Evolutionary conservation across 2,113 vertebrate genomes (phyloP).

Genomic region (Trematocara unimaculatum): DNA sequence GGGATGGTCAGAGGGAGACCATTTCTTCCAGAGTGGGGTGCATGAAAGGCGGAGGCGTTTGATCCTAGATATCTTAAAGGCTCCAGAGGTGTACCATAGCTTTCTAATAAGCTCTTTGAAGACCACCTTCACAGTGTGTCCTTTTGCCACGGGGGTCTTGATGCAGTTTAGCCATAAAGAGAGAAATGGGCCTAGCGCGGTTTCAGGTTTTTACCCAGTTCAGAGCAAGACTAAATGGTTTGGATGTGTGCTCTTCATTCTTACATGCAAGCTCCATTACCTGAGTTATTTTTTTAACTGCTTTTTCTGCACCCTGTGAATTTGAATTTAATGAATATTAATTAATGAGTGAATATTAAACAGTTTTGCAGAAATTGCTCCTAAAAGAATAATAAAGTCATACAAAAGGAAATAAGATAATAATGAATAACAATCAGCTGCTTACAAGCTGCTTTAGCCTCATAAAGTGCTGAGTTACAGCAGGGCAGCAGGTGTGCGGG

Average conservation of each 20-base stretch:
- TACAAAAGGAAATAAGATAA: background rate
- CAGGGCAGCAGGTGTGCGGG: background rate
- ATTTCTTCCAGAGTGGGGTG: slow-evolving; percentile 19
- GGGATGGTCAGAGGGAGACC: background rate
- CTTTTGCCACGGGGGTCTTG: slow-evolving; percentile 7
- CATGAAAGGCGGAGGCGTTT: slow-evolving; percentile 46
- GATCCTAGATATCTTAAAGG: slow-evolving; percentile 65
- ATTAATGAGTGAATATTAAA: background rate
- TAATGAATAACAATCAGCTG: background rate
- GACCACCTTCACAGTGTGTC: slow-evolving; percentile 44
- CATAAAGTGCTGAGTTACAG: background rate
- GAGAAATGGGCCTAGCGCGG: background rate
- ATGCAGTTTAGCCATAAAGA: slow-evolving; percentile 26
- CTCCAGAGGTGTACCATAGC: slow-evolving; percentile 48
- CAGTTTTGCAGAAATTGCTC: background rate
- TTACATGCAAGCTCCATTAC: background rate
- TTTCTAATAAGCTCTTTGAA: slow-evolving; percentile 62
- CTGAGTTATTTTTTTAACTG: background rate
- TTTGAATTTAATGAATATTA: background rate
- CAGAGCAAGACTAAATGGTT: slow-evolving; percentile 9
- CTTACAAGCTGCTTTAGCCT: background rate
- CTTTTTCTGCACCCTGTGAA: background rate
- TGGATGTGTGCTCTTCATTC: background rate
- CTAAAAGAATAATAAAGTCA: background rate
- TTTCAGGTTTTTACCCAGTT: background rate